These are phyloP conservation scores for Buphagus erythrorhynchus DNA, from an alignment of 2,797 vertebrate genomes.

Conservation along the genomic window DNA sequence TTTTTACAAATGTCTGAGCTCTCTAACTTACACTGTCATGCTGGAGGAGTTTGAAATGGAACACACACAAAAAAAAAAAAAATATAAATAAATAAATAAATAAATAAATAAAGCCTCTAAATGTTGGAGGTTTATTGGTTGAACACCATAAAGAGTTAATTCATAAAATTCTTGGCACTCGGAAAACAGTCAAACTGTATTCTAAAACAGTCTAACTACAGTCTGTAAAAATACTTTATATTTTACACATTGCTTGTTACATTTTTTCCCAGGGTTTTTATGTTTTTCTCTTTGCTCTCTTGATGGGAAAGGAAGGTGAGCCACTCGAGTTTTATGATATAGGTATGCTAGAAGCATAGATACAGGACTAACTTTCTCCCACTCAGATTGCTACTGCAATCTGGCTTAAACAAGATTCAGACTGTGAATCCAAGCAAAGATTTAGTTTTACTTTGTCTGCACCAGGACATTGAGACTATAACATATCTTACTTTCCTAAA, in stretches of 20 bases:
- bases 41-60: neutral
- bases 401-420: neutral
- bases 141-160: neutral
- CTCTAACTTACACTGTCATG: neutral
- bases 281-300: neutral
- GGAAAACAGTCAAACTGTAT: neutral
- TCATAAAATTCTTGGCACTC: neutral
- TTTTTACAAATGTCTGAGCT: neutral
- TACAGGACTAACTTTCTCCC: neutral
- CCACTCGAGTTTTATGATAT: neutral
- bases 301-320: neutral
- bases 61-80: neutral
- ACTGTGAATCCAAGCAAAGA: neutral
- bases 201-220: neutral
- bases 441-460: neutral
- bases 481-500: neutral
- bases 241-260: neutral
- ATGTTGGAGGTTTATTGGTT: neutral
- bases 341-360: neutral
- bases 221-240: neutral
- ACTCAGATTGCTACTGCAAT: neutral
- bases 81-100: no score
- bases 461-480: neutral
- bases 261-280: neutral
- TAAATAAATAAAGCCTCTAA: neutral